These are phyloP conservation scores for Lacerta agilis DNA, from an alignment of 2,797 vertebrate species.

Conservation along the genomic window DNA sequence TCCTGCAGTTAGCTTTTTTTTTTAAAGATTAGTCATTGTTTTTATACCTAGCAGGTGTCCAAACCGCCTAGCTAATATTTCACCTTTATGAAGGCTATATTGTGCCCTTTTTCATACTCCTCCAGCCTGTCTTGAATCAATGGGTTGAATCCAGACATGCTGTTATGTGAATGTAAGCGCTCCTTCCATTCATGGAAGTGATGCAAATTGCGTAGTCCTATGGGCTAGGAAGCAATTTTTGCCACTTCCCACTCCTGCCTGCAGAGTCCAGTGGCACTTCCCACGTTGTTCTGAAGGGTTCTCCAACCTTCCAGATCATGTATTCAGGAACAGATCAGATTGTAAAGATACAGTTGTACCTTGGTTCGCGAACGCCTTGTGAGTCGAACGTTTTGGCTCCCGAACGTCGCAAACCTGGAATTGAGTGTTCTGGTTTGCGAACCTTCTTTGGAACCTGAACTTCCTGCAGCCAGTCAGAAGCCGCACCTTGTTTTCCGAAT, in stretches of 20 bases:
- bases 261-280: neutral
- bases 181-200: neutral
- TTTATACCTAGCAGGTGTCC: constrained; percentile 32
- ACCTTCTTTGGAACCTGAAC: too few species aligned
- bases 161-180: neutral
- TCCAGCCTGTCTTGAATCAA: neutral
- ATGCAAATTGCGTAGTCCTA: neutral
- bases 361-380: too few species aligned
- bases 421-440: too few species aligned
- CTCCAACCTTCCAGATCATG: neutral
- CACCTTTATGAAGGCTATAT: constrained; percentile 32
- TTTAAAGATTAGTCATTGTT: constrained; percentile 59
- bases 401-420: too few species aligned
- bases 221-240: neutral
- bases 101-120: neutral
- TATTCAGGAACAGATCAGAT: neutral
- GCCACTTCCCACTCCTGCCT: neutral
- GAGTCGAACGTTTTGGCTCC: too few species aligned
- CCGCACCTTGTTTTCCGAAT: too few species aligned
- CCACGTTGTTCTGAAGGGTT: neutral
- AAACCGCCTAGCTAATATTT: neutral
- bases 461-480: too few species aligned
- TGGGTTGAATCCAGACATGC: neutral
- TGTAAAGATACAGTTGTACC: too few species aligned
- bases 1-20: constrained; percentile 62